Evolutionary conservation across 2,888 invertebrate genomes (phyloP).

Genomic region (Pherbina coryleti): DNA sequence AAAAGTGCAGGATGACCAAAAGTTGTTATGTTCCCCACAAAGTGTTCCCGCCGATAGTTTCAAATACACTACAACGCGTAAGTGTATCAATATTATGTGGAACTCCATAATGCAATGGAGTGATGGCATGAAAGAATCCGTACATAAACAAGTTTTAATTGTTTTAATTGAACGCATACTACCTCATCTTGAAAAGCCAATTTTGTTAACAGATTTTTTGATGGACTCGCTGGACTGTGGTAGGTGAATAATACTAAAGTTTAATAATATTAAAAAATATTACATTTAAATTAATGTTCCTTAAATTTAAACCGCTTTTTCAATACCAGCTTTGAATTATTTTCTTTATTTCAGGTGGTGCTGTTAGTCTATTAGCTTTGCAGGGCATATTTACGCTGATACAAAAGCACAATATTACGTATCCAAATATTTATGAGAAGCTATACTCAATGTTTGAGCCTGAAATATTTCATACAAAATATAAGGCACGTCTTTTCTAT

Average conservation of each 20-base stretch:
- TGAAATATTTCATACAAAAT: slow-evolving; percentile 90
- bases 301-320: background rate
- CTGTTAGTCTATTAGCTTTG: slow-evolving; percentile 88
- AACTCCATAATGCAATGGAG: slow-evolving; percentile 75
- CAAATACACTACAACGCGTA: slow-evolving; percentile 72
- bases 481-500: slow-evolving; percentile 88
- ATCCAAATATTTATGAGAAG: slow-evolving; percentile 94
- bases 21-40: slow-evolving; percentile 69
- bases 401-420: slow-evolving; percentile 91
- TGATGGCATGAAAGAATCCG: slow-evolving; percentile 74
- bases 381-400: slow-evolving; percentile 93
- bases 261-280: too few relatives aligned
- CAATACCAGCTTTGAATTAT: slow-evolving; percentile 40
- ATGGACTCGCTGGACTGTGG: slow-evolving; percentile 89
- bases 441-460: slow-evolving; percentile 95
- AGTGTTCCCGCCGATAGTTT: slow-evolving; percentile 64
- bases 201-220: slow-evolving; percentile 90
- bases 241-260: too few relatives aligned
- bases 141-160: slow-evolving; percentile 84
- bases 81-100: slow-evolving; percentile 82
- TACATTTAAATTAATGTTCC: background rate
- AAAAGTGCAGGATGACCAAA: slow-evolving; percentile 52
- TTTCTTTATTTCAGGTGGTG: slow-evolving; percentile 76
- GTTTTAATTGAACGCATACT: slow-evolving; percentile 86
- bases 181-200: slow-evolving; percentile 83